Base-by-base conservation (phyloP, 2,888 invertebrate genomes). In the Schizaphis graminum region DNA sequence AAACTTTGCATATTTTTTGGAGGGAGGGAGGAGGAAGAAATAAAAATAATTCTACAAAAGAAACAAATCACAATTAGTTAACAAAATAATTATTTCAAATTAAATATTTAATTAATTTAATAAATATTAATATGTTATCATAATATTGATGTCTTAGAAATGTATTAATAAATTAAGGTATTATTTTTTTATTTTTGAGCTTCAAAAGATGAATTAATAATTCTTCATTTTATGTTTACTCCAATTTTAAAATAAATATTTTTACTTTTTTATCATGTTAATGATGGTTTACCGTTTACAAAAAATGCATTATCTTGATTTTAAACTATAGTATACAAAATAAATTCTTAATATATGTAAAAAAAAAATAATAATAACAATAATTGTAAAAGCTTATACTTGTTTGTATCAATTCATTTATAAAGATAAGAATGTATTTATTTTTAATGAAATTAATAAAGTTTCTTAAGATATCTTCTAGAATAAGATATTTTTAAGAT, bases 261-360 rank as follows among this genome's bases (percentile, higher is more conserved):
- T 67, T 4, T 16, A 67, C 61, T n/a, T 4, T n/a, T 67, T 67
- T 67, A 1, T n/a, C n/a, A n/a, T n/a, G 16, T n/a, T n/a, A n/a
- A 5, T n/a, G 1, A n/a, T 5, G 1, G 0, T n/a, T 67, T 67
- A n/a, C n/a, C 5, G 5, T 16, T n/a, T n/a, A 5, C 3, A 4
- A n/a, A 67, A 67, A n/a, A n/a, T n/a, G 1, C 16, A 67, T 3
- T 5, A n/a, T 13, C 67, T 16, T 67, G 16, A 35, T 16, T 77
- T 67, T 35, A 67, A 35, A 35, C 7, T 35, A 61, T 10, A 67
- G n/a, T 35, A 35, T n/a, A 16, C 35, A 77, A 16, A 8, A 77
- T 16, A 67, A n/a, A 67, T 13, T 67, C 13, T 67, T n/a, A 2
- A 21, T 35, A 7, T 21, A 21, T 67, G 4, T 16, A 67, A 35